Conservation (phyloP, 2,113 vertebrate genomes). For the Tychaedon coryphoeus region DNA sequence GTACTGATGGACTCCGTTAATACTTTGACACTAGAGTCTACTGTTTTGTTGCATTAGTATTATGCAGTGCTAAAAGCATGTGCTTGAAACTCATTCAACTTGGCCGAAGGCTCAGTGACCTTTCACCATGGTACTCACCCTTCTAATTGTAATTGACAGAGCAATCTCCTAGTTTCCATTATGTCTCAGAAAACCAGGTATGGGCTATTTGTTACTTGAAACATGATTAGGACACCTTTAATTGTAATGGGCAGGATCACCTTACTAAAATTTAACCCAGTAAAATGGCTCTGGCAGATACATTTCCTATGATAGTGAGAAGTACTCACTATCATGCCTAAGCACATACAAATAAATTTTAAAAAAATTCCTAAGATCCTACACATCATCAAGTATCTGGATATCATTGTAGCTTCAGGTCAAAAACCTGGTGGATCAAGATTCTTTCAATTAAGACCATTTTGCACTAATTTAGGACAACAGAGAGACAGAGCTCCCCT, state of each 20-base stretch:
- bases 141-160: background rate
- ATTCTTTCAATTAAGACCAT: background rate
- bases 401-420: background rate
- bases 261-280: background rate
- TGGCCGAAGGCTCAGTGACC: background rate
- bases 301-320: background rate
- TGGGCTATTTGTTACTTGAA: background rate
- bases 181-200: background rate
- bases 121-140: background rate
- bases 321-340: background rate
- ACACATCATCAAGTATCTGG: background rate
- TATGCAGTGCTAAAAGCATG: background rate
- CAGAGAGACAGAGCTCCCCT: background rate
- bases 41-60: background rate
- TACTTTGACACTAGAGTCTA: background rate
- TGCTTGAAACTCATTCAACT: background rate
- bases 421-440: background rate
- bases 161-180: background rate
- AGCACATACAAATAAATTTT: fast-evolving
- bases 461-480: background rate
- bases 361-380: background rate
- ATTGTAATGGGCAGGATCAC: background rate
- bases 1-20: background rate
- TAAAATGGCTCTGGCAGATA: background rate
- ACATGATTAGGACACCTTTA: background rate